Conservation (phyloP, 2,113 vertebrate species). For the Callionymus lyra region DNA sequence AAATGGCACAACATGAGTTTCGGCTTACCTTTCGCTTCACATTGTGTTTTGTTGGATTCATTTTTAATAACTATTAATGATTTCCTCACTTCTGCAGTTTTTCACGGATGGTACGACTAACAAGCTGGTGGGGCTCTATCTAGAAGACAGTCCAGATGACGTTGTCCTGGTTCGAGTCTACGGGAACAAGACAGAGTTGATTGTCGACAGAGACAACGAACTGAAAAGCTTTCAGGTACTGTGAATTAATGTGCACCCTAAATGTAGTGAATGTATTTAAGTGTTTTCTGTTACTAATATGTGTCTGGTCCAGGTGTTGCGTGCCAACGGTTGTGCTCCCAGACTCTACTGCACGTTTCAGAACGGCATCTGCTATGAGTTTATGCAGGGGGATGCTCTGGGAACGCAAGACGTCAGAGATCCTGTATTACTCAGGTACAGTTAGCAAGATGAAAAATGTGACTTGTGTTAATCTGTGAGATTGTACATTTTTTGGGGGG, state of each 20-base stretch:
- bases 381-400: conserved; percentile 83
- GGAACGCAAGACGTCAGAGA: conserved; percentile 82
- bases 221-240: conserved; percentile 85
- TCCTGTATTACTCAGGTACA: conserved; percentile 82
- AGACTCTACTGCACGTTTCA: conserved; percentile 93
- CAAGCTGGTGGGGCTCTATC: conserved; percentile 90
- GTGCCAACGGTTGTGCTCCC: conserved; percentile 85
- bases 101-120: conserved; percentile 98
- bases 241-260: not conserved
- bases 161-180: conserved; percentile 90
- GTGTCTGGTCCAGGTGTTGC: conserved; percentile 64
- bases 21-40: too few relatives aligned
- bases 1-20: too few relatives aligned
- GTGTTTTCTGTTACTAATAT: not conserved
- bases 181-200: conserved; percentile 85
- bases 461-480: too few relatives aligned
- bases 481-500: too few relatives aligned
- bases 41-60: too few relatives aligned
- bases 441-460: too few relatives aligned
- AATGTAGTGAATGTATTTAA: not conserved
- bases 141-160: conserved; percentile 75
- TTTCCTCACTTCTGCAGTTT: conserved; percentile 57
- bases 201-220: conserved; percentile 91
- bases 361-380: conserved; percentile 95
- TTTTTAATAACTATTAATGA: too few relatives aligned